Base-by-base conservation (phyloP, 2,113 vertebrate species). In the Cyanocitta stelleri region DNA sequence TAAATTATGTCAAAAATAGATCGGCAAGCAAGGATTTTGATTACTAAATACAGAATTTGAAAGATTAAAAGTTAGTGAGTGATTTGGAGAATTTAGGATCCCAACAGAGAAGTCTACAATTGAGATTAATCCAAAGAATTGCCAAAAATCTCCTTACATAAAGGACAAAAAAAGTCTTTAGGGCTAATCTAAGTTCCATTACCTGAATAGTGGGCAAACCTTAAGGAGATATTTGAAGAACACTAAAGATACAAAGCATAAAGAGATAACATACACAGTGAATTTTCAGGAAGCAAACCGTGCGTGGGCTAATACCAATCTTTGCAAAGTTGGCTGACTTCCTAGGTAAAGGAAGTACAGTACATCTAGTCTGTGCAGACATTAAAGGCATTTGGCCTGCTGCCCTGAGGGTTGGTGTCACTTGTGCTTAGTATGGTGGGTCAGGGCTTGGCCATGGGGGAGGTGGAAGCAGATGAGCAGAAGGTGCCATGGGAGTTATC, bases 271-370 rank as follows among this genome's bases (percentile, higher is more conserved):
- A 5, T 74, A 35, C 68, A 29, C 35, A 16, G 56, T 55, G 56
- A 90, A 56, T 81, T 90, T 90, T 84, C 71, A 81, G 43, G 64
- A 89, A 95, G 80, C 64, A 95, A 95, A 49, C 27, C 15, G 0
- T 75, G 91, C 3, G 6, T 87, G 83, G 89, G 76, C 43, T 95
- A 86, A 92, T 84, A 88, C 54, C 59, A 90, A 59, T 75, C 93
- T 92, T 75, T 87, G 69, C 30, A 67, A 90, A 95, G 73, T 67
- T 96, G 86, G 94, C 96, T 89, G 68, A 52, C 39, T 92, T 97
- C 80, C 86, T 95, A 95, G 93, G 78, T 90, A 90, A 95, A 93
- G 86, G 76, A 84, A 87, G 63, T 78, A 72, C 11, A 56, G 76
- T 78, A 95, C 89, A 93, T 90, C 89, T 67, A 48, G 68, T 90